Percentiles rank a stretch among this genome's conserved stretches.
phyloP scores from a whole-genome alignment of 1,140 invertebrate genomes.

The Eriosoma lanigerum region DNA sequence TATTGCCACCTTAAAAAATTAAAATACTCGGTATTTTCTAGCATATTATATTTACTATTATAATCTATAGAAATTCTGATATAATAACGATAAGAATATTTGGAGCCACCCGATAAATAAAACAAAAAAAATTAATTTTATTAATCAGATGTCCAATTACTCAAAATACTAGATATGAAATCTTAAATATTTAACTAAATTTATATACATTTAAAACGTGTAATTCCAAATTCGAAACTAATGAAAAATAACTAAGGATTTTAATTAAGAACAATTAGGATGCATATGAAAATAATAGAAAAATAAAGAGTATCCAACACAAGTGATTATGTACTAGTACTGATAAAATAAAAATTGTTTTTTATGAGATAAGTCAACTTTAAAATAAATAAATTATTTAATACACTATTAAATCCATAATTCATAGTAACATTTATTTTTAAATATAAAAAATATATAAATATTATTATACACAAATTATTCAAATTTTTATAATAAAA shows the following conservation, averaged over 20 bases:
- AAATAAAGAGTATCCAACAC: neutral
- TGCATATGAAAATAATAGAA: neutral
- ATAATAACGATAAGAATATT: neutral
- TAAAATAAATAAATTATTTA: neutral
- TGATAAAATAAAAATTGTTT: neutral
- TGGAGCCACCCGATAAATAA: neutral
- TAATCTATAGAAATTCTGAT: neutral
- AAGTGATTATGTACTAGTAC: neutral
- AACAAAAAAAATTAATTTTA: neutral
- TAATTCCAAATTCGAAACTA: neutral
- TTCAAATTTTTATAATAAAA: neutral
- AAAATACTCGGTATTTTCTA: conserved; percentile 47
- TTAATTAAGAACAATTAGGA: neutral
- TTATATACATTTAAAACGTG: too few species aligned
- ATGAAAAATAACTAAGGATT: neutral
- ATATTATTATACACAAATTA: neutral
- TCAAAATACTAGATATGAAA: neutral
- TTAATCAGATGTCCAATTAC: neutral
- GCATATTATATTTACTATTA: conserved; percentile 19
- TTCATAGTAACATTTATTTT: neutral
- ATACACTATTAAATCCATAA: neutral
- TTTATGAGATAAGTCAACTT: neutral
- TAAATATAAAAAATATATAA: conserved; percentile 6
- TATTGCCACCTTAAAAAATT: conserved; percentile 49
- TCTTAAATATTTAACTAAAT: too few species aligned